Evolutionary conservation across 1,140 invertebrate species (phyloP), one percentile per base, ranked within the genome.

Genomic region (Aporrectodea caliginosa): DNA sequence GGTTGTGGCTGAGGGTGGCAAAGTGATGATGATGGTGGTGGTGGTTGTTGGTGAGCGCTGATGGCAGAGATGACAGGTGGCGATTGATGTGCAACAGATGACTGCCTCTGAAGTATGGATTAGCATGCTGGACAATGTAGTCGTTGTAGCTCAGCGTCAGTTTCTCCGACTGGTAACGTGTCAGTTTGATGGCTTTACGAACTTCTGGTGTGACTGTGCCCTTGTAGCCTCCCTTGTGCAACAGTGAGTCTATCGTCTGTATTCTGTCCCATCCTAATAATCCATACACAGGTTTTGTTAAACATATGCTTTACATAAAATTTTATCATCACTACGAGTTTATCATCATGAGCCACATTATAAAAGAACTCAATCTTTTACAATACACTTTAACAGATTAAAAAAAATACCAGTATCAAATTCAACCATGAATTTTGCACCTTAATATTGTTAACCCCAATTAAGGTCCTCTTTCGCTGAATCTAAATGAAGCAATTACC

Each of bases 161-260:
- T 88, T 95, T 94, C 86, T 95, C 94, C 87, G 93, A 94, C 85
- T 97, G 83, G 80, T 88, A 88, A 73, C 97, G 93, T 69, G 95
- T 98, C 80, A 99, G 90, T 88, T 95, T 95, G 82, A 99, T 94
- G 82, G 92, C 93, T 83, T 93, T 92, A 79, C 97, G 91, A 83
- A 97, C 91, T 93, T 76, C 93, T 91, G 33, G 94, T 2, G 94
- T 97, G 30, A 99, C 97, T 2, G 91, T 76, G 35, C 96, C 95
- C 85, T 96, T 96, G 88, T 93, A 98, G 31, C 98, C 98, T 80
- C 97, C 97, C 89, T 99, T 99, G 75, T 97, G 92, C 14, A 99
- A 90, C 32, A 99, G 89, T 2, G 96, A 98, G 88, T 99, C 97
- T 85, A 99, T 98, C 16, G 97, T 98, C 88, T 99, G 95, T 79